These are phyloP conservation scores for Barypeithes pellucidus DNA, from an alignment of 2,888 invertebrate genomes.

Conservation along the genomic window DNA sequence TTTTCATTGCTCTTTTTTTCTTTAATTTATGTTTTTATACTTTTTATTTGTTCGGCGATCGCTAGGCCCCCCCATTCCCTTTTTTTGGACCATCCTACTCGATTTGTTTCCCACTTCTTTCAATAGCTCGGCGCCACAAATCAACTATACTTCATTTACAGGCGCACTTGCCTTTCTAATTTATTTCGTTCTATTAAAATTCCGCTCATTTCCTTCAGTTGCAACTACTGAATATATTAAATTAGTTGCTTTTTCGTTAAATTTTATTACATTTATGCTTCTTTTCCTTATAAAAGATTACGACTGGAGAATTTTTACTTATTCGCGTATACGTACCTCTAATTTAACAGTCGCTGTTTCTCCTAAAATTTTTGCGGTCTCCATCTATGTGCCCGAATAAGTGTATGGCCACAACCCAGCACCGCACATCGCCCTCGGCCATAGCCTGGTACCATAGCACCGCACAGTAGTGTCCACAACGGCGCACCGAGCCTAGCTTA, in stretches of 20 bases:
- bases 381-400: too few relatives aligned
- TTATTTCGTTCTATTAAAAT: conserved; percentile 56
- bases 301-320: conserved; percentile 7
- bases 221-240: conserved; percentile 57
- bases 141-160: conserved; percentile 57
- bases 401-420: too few relatives aligned
- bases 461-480: too few relatives aligned
- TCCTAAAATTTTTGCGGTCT: too few relatives aligned
- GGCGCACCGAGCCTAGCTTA: too few relatives aligned
- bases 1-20: conserved; percentile 60
- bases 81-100: conserved; percentile 42
- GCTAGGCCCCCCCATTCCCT: conserved; percentile 32
- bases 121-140: conserved; percentile 55
- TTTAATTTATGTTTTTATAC: conserved; percentile 62
- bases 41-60: conserved; percentile 59
- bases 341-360: too few relatives aligned
- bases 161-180: conserved; percentile 55
- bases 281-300: conserved; percentile 18
- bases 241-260: conserved; percentile 50
- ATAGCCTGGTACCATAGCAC: too few relatives aligned
- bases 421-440: too few relatives aligned
- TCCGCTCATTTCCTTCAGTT: conserved; percentile 55
- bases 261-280: conserved; percentile 34
- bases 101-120: conserved; percentile 56
- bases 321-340: too few relatives aligned